These are phyloP conservation scores for Sesia apiformis DNA, from an alignment of 2,888 invertebrate genomes.

Conservation along the genomic window DNA sequence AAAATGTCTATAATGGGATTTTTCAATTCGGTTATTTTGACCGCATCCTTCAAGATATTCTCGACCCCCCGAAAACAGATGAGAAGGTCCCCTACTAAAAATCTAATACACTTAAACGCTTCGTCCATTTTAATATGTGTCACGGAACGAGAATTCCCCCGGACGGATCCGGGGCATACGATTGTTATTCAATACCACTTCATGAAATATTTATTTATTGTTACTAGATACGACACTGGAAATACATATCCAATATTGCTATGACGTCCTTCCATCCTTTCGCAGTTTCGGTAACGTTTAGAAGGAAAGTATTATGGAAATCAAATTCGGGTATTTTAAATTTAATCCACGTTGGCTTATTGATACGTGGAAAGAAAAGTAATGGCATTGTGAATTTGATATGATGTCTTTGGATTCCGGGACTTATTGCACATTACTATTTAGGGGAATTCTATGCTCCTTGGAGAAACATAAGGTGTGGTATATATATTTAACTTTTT, in stretches of 20 bases:
- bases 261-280: slow-evolving; percentile 8
- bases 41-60: too few relatives aligned
- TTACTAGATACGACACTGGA: slow-evolving; percentile 12
- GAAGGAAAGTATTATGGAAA: not conserved
- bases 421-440: too few relatives aligned
- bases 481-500: too few relatives aligned
- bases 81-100: slow-evolving; percentile 10
- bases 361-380: not conserved
- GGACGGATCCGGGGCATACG: slow-evolving; percentile 15
- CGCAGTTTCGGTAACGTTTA: slow-evolving; percentile 1
- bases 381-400: not conserved
- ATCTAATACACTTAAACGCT: slow-evolving; percentile 36
- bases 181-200: slow-evolving; percentile 58
- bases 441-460: too few relatives aligned
- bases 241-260: slow-evolving; percentile 30
- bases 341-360: not conserved
- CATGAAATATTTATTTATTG: slow-evolving; percentile 61
- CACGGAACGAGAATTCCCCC: slow-evolving; percentile 18
- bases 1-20: too few relatives aligned
- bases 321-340: not conserved
- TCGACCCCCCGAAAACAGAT: not conserved
- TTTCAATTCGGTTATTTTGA: too few relatives aligned
- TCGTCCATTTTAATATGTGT: slow-evolving; percentile 43
- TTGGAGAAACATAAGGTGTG: too few relatives aligned
- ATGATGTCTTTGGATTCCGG: not conserved